Percentiles rank a stretch among this genome's conserved stretches.
Evolutionary conservation across 2,113 vertebrate species (phyloP).

Genomic region (Nanorana parkeri): DNA sequence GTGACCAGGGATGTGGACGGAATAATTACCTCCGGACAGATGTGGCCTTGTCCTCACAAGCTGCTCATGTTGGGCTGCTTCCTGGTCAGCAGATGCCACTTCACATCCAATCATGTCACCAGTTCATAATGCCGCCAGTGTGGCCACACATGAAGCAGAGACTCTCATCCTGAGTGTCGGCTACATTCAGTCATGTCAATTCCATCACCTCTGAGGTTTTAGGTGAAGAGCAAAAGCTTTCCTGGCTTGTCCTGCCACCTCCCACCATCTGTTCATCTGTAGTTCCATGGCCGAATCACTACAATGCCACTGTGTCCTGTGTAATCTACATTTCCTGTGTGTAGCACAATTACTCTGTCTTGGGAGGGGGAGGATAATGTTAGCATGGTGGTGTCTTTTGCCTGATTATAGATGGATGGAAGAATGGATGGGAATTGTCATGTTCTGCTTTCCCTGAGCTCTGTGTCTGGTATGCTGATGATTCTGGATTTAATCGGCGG

Average conservation of each 20-base stretch:
- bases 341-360: too few species aligned
- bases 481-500: too few species aligned
- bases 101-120: slow-evolving; percentile 29
- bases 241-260: not conserved
- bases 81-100: slow-evolving; percentile 37
- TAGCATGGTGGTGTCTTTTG: too few species aligned
- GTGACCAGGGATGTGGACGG: not conserved
- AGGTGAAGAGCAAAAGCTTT: not conserved
- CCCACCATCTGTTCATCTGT: slow-evolving; percentile 8
- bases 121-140: not conserved
- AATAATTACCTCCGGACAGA: slow-evolving; percentile 48
- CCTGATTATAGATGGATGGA: too few species aligned
- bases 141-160: not conserved
- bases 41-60: slow-evolving; percentile 1
- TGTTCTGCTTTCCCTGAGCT: too few species aligned
- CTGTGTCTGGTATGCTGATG: too few species aligned
- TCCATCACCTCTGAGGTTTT: not conserved
- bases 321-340: too few species aligned
- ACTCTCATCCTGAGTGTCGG: too few species aligned
- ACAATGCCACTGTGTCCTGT: too few species aligned
- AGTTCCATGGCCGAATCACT: too few species aligned
- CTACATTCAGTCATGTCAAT: not conserved
- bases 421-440: too few species aligned
- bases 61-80: slow-evolving; percentile 12
- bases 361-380: too few species aligned